Evolutionary conservation across 2,113 vertebrate species (phyloP).

Genomic region (Coptodon bakossiorum): DNA sequence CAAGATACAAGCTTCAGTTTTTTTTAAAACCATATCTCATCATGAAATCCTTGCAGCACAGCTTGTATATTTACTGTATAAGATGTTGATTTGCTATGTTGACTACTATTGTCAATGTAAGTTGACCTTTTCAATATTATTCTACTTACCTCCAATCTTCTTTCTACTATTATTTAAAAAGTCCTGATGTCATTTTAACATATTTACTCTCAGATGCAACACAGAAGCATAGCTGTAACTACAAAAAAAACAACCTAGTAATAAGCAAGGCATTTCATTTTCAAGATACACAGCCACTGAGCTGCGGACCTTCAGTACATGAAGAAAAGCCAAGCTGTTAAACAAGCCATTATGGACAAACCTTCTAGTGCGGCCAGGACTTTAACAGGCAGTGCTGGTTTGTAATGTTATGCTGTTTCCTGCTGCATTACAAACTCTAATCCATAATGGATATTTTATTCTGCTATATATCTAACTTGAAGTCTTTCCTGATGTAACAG

Average conservation of each 20-base stretch:
- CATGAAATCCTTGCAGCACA: neutral
- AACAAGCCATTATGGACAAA: neutral
- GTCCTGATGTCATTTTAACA: neutral
- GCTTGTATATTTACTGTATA: neutral
- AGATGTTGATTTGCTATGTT: neutral
- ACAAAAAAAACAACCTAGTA: neutral
- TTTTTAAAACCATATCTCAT: neutral
- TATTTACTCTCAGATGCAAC: neutral
- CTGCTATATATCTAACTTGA: neutral
- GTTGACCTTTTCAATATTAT: conserved; percentile 21
- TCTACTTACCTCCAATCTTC: neutral
- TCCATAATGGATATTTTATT: neutral
- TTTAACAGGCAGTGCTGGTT: conserved; percentile 8
- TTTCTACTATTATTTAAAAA: neutral
- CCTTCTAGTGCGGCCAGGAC: neutral
- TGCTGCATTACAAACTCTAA: neutral
- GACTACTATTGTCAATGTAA: conserved; percentile 1
- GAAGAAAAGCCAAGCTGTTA: neutral
- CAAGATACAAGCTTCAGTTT: neutral
- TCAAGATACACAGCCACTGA: neutral
- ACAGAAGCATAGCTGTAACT: neutral
- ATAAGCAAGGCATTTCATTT: neutral
- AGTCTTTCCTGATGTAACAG: conserved; percentile 10
- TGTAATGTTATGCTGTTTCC: conserved; percentile 13
- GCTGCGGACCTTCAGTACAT: neutral